Conservation (phyloP, 2,797 vertebrate genomes). For the Luscinia luscinia region DNA sequence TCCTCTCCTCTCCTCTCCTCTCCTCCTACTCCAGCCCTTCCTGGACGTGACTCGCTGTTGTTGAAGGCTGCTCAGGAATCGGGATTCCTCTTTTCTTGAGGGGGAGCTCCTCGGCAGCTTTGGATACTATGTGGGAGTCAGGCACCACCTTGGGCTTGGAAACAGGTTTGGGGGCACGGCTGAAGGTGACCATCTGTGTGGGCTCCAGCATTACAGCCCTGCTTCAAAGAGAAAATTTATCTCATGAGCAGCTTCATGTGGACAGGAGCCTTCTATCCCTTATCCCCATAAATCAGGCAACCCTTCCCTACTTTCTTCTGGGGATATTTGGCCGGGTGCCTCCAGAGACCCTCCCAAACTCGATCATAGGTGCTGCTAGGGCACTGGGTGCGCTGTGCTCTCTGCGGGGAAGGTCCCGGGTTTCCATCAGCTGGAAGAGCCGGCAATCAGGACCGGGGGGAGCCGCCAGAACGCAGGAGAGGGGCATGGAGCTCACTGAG, state of each 20-base stretch:
- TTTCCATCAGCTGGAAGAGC: background rate
- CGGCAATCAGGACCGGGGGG: background rate
- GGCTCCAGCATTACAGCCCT: background rate
- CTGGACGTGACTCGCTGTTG: background rate
- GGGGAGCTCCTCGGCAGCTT: background rate
- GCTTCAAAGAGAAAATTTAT: background rate
- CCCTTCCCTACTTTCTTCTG: background rate
- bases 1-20: background rate
- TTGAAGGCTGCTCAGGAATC: background rate
- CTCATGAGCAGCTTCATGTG: background rate
- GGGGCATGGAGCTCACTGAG: background rate
- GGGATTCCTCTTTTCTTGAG: background rate
- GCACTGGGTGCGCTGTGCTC: background rate
- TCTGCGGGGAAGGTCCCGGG: too few species aligned
- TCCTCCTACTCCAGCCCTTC: background rate
- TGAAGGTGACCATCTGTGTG: background rate
- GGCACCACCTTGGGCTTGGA: background rate
- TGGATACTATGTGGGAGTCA: background rate
- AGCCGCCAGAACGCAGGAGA: background rate
- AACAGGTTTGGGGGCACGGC: rapidly evolving
- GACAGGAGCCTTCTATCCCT: background rate
- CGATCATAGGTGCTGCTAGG: background rate
- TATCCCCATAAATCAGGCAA: background rate
- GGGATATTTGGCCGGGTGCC: rapidly evolving
- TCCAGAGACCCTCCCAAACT: background rate